These are phyloP conservation scores for Tetrao urogallus DNA, from an alignment of 2,113 vertebrate species.

Conservation along the genomic window DNA sequence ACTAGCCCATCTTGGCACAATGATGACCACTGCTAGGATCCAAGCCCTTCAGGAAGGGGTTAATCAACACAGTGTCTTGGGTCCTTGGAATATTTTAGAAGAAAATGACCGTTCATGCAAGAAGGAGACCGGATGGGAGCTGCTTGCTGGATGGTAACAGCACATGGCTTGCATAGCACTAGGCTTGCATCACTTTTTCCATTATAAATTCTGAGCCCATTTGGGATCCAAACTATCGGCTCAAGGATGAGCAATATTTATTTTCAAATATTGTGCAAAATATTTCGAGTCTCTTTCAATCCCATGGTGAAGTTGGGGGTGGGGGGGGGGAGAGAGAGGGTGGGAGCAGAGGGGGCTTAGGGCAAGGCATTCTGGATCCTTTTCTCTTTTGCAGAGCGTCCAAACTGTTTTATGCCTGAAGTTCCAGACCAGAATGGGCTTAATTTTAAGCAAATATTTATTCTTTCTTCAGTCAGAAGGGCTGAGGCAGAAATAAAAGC, in stretches of 20 bases:
- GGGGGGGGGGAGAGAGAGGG: no score
- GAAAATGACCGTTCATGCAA: constrained; percentile 1
- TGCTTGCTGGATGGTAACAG: constrained; percentile 46
- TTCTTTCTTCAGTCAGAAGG: constrained; percentile 55
- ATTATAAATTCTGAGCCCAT: constrained; percentile 27
- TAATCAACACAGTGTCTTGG: constrained; percentile 14
- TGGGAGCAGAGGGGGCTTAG: background rate
- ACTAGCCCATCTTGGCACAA: background rate
- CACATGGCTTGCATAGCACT: constrained; percentile 52
- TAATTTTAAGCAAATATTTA: constrained; percentile 72
- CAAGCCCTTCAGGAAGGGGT: constrained; percentile 27
- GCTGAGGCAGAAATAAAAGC: constrained; percentile 64
- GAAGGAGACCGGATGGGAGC: constrained; percentile 14
- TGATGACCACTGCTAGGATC: background rate
- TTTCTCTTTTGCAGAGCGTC: constrained; percentile 39
- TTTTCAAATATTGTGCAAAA: constrained; percentile 74
- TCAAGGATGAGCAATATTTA: constrained; percentile 72
- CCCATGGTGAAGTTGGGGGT: background rate
- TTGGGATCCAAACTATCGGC: constrained; percentile 42
- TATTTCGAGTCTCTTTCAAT: constrained; percentile 59
- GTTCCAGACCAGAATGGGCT: constrained; percentile 59
- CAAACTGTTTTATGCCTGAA: constrained; percentile 57
- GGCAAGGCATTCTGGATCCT: constrained; percentile 31
- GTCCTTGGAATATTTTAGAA: background rate
- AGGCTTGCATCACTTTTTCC: constrained; percentile 63